Percentiles rank a stretch among this genome's conserved stretches.
phyloP scores from a whole-genome alignment of 2,113 vertebrate genomes.

The Sinocyclocheilus anshuiensis region DNA sequence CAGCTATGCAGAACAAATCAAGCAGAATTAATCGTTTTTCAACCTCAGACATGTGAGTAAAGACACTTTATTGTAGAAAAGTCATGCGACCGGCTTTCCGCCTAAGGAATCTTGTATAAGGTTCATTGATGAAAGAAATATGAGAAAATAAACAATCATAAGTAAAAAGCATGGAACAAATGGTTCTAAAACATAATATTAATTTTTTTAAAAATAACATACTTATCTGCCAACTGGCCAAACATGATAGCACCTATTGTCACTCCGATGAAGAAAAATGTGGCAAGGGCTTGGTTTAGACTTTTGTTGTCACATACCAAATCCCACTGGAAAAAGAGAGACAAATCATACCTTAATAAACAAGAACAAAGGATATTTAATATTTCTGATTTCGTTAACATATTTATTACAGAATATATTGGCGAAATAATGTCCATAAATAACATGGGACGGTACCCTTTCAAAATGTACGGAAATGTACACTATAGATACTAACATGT shows the following conservation, averaged over 20 bases:
- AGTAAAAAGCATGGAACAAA: neutral
- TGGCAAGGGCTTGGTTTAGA: slow-evolving; percentile 77
- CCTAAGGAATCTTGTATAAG: neutral
- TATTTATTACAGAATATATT: neutral
- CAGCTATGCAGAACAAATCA: slow-evolving; percentile 34
- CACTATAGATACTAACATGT: no score
- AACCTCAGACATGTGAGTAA: slow-evolving; percentile 24
- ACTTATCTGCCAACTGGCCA: slow-evolving; percentile 85
- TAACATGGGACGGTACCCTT: no score
- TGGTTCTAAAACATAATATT: neutral
- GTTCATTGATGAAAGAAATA: neutral
- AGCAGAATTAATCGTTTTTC: neutral
- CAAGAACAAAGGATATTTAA: no score
- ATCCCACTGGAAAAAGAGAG: slow-evolving; percentile 77
- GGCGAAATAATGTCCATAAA: neutral
- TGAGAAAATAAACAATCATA: no score
- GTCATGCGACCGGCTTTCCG: neutral
- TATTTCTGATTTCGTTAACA: no score
- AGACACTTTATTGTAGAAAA: neutral
- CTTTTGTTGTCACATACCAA: slow-evolving; percentile 81
- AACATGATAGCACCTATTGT: slow-evolving; percentile 78
- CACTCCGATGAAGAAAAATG: slow-evolving; percentile 84
- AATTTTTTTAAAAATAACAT: slow-evolving; percentile 3
- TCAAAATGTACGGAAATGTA: no score
- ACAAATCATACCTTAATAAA: neutral